Conservation (phyloP, 1,140 invertebrate species). For the Drosophila nikananu region DNA sequence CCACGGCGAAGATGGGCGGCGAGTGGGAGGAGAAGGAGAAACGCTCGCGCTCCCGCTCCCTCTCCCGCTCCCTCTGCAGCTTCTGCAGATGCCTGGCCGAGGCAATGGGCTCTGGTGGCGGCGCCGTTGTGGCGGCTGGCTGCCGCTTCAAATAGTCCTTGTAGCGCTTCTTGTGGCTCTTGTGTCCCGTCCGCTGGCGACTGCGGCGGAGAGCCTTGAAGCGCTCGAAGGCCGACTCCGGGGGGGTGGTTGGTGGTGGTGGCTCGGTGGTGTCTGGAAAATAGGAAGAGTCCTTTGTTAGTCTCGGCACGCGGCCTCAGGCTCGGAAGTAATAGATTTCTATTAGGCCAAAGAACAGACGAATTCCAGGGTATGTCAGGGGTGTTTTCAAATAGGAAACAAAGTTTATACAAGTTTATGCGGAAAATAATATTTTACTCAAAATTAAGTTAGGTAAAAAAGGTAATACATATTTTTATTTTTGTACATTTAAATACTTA, state of each 20-base stretch:
- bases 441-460: neutral
- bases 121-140: neutral
- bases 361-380: neutral
- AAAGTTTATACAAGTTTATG: no score
- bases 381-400: neutral
- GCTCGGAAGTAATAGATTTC: conserved; percentile 78
- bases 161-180: conserved; percentile 79
- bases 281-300: conserved; percentile 40
- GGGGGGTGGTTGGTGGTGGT: conserved; percentile 1
- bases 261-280: conserved; percentile 33
- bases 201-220: conserved; percentile 72
- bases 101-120: neutral
- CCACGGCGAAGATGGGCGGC: conserved; percentile 61
- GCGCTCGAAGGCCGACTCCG: conserved; percentile 66
- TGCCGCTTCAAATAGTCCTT: conserved; percentile 73
- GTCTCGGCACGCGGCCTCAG: conserved; percentile 57
- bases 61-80: conserved; percentile 36
- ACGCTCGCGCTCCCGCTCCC: no score
- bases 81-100: conserved; percentile 37
- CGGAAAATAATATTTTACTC: neutral
- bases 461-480: neutral
- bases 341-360: conserved; percentile 61
- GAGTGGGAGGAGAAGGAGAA: conserved; percentile 38
- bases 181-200: conserved; percentile 71
- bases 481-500: neutral